Evolutionary conservation across 1,140 invertebrate genomes (phyloP).

Genomic region (Muscidifurax raptorellus): DNA sequence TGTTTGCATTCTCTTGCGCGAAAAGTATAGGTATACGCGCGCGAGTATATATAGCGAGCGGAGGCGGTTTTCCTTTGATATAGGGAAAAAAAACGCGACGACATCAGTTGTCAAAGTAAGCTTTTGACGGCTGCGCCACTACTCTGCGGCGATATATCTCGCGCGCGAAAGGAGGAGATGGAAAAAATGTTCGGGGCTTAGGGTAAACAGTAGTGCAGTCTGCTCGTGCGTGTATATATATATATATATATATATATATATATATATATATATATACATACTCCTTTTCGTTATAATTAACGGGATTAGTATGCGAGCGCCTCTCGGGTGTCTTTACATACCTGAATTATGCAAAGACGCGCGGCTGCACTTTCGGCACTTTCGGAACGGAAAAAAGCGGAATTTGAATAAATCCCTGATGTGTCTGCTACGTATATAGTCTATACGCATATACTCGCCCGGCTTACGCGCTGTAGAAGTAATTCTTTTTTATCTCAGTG

Average conservation of each 20-base stretch:
- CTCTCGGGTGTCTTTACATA: not conserved
- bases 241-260: too few relatives aligned
- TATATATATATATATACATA: too few relatives aligned
- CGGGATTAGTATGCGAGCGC: not conserved
- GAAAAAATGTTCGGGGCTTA: too few relatives aligned
- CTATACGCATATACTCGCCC: too few relatives aligned
- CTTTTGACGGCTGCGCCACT: not conserved
- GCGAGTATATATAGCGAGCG: too few relatives aligned
- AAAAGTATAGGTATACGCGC: not conserved
- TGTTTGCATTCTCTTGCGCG: constrained; percentile 12
- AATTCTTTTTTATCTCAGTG: not conserved
- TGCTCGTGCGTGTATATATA: too few relatives aligned
- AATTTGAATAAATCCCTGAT: constrained; percentile 10
- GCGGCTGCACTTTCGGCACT: not conserved
- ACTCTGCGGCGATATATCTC: not conserved
- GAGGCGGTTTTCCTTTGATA: constrained; percentile 3
- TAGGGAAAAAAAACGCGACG: not conserved
- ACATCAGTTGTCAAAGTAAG: constrained; percentile 13
- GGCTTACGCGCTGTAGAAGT: not conserved
- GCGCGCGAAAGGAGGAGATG: not conserved
- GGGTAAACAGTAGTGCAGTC: too few relatives aligned
- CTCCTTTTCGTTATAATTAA: constrained; percentile 19
- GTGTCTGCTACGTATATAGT: too few relatives aligned
- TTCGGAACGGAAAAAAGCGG: not conserved
- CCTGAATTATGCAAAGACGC: not conserved